A percentile compares a stretch with the other conserved stretches of the same genome.
Conservation (phyloP, 1,140 invertebrate species). For the Drosophila pachea region DNA sequence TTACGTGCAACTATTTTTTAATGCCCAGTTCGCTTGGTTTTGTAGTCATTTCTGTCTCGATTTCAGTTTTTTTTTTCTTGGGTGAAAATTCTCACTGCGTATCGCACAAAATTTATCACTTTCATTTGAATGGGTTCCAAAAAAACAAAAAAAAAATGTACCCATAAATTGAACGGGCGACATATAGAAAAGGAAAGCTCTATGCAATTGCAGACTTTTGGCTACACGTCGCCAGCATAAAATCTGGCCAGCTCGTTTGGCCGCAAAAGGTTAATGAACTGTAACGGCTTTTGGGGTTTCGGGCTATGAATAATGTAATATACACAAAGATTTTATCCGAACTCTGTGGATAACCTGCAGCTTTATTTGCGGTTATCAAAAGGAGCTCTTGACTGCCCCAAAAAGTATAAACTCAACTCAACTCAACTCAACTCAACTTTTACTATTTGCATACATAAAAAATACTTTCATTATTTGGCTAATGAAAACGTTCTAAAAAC, state of each 20-base stretch:
- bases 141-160: conserved; percentile 20
- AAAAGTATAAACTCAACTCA: too few relatives aligned
- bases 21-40: conserved; percentile 46
- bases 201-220: conserved; percentile 4
- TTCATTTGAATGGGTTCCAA: conserved; percentile 67
- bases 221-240: not conserved
- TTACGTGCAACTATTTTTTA: conserved; percentile 74
- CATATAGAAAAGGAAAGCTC: conserved; percentile 27
- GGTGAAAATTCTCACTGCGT: conserved; percentile 67
- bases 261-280: conserved; percentile 7
- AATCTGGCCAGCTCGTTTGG: conserved; percentile 6
- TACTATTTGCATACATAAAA: not conserved
- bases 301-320: not conserved
- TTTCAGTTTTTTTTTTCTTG: conserved; percentile 27
- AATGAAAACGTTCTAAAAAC: conserved; percentile 1
- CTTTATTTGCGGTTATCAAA: not conserved
- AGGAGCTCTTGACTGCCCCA: too few relatives aligned
- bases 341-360: not conserved
- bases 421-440: not conserved
- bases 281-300: not conserved
- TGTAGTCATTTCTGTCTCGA: conserved; percentile 8
- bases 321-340: not conserved
- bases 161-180: conserved; percentile 15
- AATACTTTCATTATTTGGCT: not conserved
- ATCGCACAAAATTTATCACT: conserved; percentile 57